Evolutionary conservation across 2,797 vertebrate genomes (phyloP).

Genomic region (Aeoliscus strigatus): DNA sequence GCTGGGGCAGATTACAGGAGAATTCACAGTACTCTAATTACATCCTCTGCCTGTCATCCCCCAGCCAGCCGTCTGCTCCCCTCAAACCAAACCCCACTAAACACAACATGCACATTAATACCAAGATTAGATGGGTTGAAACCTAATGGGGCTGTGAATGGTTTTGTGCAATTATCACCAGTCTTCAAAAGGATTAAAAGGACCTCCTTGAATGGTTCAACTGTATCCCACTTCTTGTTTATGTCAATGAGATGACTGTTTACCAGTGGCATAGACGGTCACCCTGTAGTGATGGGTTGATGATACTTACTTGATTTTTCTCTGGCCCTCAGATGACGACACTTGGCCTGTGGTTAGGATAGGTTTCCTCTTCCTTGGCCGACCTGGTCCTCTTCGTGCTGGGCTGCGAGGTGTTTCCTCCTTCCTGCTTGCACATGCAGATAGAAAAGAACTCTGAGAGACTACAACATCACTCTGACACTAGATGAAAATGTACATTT

Average conservation of each 20-base stretch:
- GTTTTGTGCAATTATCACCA: conserved; percentile 41
- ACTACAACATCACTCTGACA: conserved; percentile 4
- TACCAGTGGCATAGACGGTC: conserved; percentile 32
- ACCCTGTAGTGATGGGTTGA: conserved; percentile 26
- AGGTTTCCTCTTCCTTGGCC: conserved; percentile 88
- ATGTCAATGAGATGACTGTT: conserved; percentile 47
- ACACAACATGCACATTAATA: conserved; percentile 27
- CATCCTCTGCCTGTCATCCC: conserved; percentile 48
- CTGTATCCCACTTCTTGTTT: conserved; percentile 63
- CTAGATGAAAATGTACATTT: conserved; percentile 1
- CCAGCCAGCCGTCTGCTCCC: conserved; percentile 12
- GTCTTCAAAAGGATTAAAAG: conserved; percentile 44
- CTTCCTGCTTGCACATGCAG: conserved; percentile 71
- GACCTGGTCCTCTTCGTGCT: conserved; percentile 85
- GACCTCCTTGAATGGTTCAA: conserved; percentile 51
- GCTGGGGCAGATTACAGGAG: conserved; percentile 59
- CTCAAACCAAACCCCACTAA: conserved; percentile 9
- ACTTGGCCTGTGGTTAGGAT: conserved; percentile 57
- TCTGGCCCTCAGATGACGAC: conserved; percentile 68
- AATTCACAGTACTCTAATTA: conserved; percentile 64
- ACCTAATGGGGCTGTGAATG: conserved; percentile 13
- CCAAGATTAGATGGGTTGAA: conserved; percentile 28
- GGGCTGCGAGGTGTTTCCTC: conserved; percentile 93
- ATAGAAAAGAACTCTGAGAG: conserved; percentile 7
- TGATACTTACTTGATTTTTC: conserved; percentile 87